Evolutionary conservation across 1,140 invertebrate genomes (phyloP), one percentile per base, ranked within the genome.

Genomic region (Hyles euphorbiae): DNA sequence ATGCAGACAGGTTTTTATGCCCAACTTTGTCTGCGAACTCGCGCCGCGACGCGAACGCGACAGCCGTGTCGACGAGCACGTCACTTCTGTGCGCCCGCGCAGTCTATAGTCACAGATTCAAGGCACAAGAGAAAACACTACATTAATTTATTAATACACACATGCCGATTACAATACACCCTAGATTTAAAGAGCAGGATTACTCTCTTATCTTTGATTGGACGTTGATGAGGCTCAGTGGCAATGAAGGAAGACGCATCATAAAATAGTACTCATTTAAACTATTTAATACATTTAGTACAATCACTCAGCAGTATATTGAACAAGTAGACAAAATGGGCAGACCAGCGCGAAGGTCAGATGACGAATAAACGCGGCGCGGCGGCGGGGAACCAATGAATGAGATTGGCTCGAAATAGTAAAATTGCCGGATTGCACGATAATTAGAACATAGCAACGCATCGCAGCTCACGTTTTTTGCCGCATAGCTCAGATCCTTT

Each of bases 1-100:
- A 65, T 65, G 60, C 60, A 64, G 59, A 66, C 64, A 59, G 64
- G 64, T 66, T 66, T 65, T 61, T 66, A 22, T 66, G 64, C 59
- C 57, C 56, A 60, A 61, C 58, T 67, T 56, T 60, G 60, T 59
- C 56, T 61, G 60, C 52, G 60, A 67, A 57, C 58, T 61, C 45
- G 55, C 65, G 56, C 56, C 48, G 63, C 55, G 54, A 48, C 44
- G 34, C 50, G 60, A 53, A 58, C 48, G 63, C 55, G 54, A 48
- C 44, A n/a, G 45, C 53, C 63, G 58, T 58, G 56, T 50, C 56
- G 55, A 58, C 49, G 59, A 59, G 56, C 56, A 59, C 40, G 63
- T 40, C 64, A 57, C 10, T 49, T 61, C 53, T 56, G 48, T 60
- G 59, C 64, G 64, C 56, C 53, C 64, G 56, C 57, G 64, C 56